Evolutionary conservation across 2,797 vertebrate genomes (phyloP), one percentile per base, ranked within the genome.

Genomic region (Catostomus latipinnis): DNA sequence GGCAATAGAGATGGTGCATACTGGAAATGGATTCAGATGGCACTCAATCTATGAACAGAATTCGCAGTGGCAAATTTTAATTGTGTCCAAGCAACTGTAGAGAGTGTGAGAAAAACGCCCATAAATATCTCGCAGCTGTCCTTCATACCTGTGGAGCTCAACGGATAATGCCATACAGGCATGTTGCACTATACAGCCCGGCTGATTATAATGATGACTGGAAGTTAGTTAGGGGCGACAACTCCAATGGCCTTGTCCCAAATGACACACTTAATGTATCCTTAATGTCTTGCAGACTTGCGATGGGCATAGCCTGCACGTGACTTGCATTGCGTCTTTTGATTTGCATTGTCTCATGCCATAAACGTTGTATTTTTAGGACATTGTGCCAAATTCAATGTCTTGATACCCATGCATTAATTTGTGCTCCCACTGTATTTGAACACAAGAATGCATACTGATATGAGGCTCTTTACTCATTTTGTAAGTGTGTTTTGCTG

Each of bases 51-150:
- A 56, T 6, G 8, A 60, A 46, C 52, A 50, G 58, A 14, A 73
- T 12, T 78, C 62, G 49, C 22, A 45, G 49, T 72, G 52, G 53
- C 18, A 50, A 14, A 66, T 71, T 71, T 78, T 14, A 34, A 71
- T 78, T 78, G 76, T 65, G 71, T 71, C 76, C 43, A 71, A 78
- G 68, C 58, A 77, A 76, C 74, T 58, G 74, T 50, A 61, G 75
- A 77, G 75, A 77, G 75, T 61, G 75, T 70, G 76, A 70, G 0
- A 22, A n/a, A 69, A 78, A 71, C 54, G 66, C 61, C 56, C 16
- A 63, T 63, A 54, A 71, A 78, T 61, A 77, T 68, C 74, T 76
- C 12, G 5, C 57, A 58, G 7, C 57, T 18, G 57, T 58, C 73
- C 50, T 66, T 48, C 52, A 48, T 22, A 14, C 43, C 62, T 65